Percentiles rank a stretch among this genome's conserved stretches.
These are phyloP conservation scores for Macrophya alboannulata DNA, from an alignment of 2,888 invertebrate genomes.

Conservation along the genomic window DNA sequence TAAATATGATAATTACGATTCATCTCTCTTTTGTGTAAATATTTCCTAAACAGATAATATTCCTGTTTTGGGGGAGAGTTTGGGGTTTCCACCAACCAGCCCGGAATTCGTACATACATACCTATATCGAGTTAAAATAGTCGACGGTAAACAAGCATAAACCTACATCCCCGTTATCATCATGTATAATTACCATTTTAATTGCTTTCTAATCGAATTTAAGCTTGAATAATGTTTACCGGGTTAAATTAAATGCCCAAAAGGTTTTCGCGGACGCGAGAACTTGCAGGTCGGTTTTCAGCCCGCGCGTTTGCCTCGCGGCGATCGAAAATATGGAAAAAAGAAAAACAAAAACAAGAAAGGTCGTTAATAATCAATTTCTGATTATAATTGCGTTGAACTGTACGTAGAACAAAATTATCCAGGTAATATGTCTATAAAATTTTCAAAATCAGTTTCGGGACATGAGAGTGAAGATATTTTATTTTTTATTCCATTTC, in stretches of 20 bases:
- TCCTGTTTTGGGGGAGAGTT: background rate
- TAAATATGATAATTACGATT: conserved; percentile 46
- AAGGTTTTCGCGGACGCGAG: conserved; percentile 1
- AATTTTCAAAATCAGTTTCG: background rate
- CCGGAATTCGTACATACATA: conserved; percentile 7
- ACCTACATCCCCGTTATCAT: conserved; percentile 42
- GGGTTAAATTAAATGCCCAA: conserved; percentile 31
- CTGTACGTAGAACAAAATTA: background rate
- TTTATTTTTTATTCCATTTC: background rate
- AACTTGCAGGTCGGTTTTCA: background rate
- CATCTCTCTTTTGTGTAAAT: background rate
- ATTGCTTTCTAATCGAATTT: conserved; percentile 43
- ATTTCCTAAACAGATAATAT: conserved; percentile 40
- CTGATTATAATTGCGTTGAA: background rate
- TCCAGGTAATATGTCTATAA: background rate
- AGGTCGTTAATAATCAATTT: conserved; percentile 8
- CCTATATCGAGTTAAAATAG: conserved; percentile 15
- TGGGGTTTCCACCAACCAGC: background rate
- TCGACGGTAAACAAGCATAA: conserved; percentile 37
- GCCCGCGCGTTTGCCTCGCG: background rate
- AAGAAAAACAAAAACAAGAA: background rate
- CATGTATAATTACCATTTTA: conserved; percentile 47
- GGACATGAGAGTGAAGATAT: background rate
- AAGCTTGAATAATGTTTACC: conserved; percentile 42
- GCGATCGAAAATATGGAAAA: background rate